Conservation (phyloP, 92 coral and sea anemone genomes). For the Blastomussa wellsi region DNA sequence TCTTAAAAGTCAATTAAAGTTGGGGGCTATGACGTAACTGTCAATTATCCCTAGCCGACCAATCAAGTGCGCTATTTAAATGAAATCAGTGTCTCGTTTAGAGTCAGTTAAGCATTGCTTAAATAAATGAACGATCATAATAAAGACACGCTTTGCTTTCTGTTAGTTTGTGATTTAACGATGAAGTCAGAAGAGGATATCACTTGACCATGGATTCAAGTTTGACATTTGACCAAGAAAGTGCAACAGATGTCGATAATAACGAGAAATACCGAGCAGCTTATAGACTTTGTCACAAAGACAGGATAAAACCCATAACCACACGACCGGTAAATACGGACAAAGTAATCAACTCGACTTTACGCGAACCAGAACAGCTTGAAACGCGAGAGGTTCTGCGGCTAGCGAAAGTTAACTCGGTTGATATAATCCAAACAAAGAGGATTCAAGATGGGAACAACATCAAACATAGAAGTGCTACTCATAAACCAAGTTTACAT, state of each 20-base stretch:
- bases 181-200: neutral
- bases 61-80: constrained; percentile 2
- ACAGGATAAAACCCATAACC: constrained; percentile 1
- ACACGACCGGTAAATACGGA: neutral
- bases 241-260: neutral
- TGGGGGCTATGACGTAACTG: constrained; percentile 4
- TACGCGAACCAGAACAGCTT: neutral
- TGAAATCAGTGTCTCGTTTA: neutral
- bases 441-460: neutral
- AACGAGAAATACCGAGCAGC: neutral
- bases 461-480: neutral
- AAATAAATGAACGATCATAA: neutral
- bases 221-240: neutral
- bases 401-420: constrained; percentile 20
- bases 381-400: constrained; percentile 8
- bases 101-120: neutral
- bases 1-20: neutral
- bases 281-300: constrained; percentile 11
- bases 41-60: neutral
- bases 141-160: neutral
- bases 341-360: neutral
- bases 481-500: neutral
- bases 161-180: neutral
- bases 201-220: constrained; percentile 7
- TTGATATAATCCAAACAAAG: neutral